Base-by-base conservation (phyloP, 2,797 vertebrate genomes). In the Melanotaenia trifasciata region DNA sequence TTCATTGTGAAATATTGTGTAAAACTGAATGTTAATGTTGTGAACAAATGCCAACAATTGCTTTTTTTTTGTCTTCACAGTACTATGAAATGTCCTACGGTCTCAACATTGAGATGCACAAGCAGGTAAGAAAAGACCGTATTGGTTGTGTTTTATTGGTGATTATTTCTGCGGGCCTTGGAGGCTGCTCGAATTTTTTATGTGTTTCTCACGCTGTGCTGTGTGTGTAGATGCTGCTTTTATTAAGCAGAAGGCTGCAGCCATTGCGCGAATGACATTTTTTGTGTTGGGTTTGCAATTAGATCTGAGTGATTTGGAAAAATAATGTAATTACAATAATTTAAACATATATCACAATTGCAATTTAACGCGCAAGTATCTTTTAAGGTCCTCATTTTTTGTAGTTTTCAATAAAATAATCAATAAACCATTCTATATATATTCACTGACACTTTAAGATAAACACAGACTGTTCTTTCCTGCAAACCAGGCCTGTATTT, bases 41-140 rank as follows among this genome's bases (percentile, higher is more conserved):
- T 74, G 74, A 76, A 64, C 75, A 61, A 72, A 80, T 69, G 66
- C 72, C 89, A 80, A 90, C 45, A 16, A 70, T 61, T 74, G 72
- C 84, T 76, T 59, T 84, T 89, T 83, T 80, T 79, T 87, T 94
- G 91, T 86, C 92, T 92, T 90, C 86, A 63, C 94, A 98, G 97
- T 98, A 98, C 93, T 98, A 98, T 7, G 97, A 98, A 87, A 98
- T 98, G 97, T 98, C 97, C 82, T 98, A 98, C 80, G 97, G 97
- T 61, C 95, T 98, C 95, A 98, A 98, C 94, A 98, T 98, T 89
- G 97, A 97, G 93, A 98, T 98, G 97, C 97, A 98, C 92, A 98
- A 98, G 80, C 97, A 98, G 96, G 97, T 98, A 96, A 90, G 90
- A 73, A 20, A 56, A 54, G n/a, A 69, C 72, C 13, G 5, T 20